Base-by-base conservation (phyloP, 2,888 invertebrate species). In the Euspilapteryx auroguttella region DNA sequence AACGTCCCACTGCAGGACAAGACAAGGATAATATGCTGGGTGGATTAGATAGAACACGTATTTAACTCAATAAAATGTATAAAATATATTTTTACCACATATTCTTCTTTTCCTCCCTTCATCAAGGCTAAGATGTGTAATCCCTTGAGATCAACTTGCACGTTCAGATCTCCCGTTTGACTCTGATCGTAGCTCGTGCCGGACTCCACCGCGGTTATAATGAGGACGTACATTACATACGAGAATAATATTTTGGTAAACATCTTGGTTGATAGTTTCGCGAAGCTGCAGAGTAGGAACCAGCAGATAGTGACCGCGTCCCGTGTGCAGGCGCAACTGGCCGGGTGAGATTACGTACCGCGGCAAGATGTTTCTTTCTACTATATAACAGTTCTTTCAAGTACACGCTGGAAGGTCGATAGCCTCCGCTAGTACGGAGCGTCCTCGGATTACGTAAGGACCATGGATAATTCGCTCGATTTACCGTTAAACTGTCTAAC, bases 131-230 rank as follows among this genome's bases (percentile, higher is more conserved):
- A 78, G 42, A 90, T 80, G 45, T 86, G 81, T 36, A 90, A 76
- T 58, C 89, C 86, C 63, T 89, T 89, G 37, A 90, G 65, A 55
- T 86, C 86, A 36, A 91, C 75, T 49, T 87, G 87, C 38, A 91
- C 83, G 57, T 91, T 91, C 39, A 86, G 78, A 41, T 87, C 84
- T 12, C 90, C 90, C 3, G 80, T 82, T 64, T 91, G 90, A 24
- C 85, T 80, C 56, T 90, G 89, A 55, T 90, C 88, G 56, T 55
- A 54, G 8, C 17, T n/a, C 4, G 8, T 4, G 3, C n/a, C n/a
- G 14, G n/a, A 4, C 3, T n/a, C 6, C 21, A n/a, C n/a, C n/a
- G n/a, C n/a, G n/a, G n/a, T n/a, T n/a, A n/a, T n/a, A n/a, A n/a
- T n/a, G n/a, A n/a, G n/a, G n/a, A n/a, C n/a, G n/a, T n/a, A n/a